Evolutionary conservation across 1,140 invertebrate genomes (phyloP), one percentile per base, ranked within the genome.

Genomic region (Popillia japonica): DNA sequence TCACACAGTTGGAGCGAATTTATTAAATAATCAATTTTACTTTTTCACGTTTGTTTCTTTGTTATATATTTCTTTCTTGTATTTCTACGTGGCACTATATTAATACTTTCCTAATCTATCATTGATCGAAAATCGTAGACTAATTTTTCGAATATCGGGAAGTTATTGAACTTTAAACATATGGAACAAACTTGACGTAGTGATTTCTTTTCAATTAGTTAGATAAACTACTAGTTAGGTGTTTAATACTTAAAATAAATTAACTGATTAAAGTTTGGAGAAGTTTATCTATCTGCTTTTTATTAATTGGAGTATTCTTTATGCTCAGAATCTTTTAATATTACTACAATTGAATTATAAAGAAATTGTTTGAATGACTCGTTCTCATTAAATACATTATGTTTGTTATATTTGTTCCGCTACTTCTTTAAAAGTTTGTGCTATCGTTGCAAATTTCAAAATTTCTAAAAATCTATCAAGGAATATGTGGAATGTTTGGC

Each of bases 401-500:
- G 8, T 9, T 42, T 0, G 3, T n/a, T 14, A 3, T 48, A 48
- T n/a, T 48, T 64, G 0, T 64, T 64, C 10, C 61, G 23, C 22
- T 10, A 64, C 10, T 23, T n/a, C n/a, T 48, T 48, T 14, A 48
- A 68, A 68, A 27, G 61, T 34, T 68, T 68, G 61, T 68, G 61
- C 61, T 68, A 68, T 68, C 27, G 61, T 68, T 68, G 20, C 61
- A 14, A 27, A 68, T 27, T 10, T 68, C 6, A 34, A 68, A 7
- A 10, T 68, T 23, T 34, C 20, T 14, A 34, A 74, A 74, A 68
- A 27, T 34, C 61, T 27, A 17, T 34, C 61, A 68, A 98, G 96
- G 94, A 98, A 98, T 83, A 96, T 98, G 91, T 97, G 96, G 93
- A 96, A 94, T 81, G 96, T 98, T 14, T 99, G 97, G 97, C 90